Conservation (phyloP, 2,888 invertebrate species). For the Eupithecia vulgata region DNA sequence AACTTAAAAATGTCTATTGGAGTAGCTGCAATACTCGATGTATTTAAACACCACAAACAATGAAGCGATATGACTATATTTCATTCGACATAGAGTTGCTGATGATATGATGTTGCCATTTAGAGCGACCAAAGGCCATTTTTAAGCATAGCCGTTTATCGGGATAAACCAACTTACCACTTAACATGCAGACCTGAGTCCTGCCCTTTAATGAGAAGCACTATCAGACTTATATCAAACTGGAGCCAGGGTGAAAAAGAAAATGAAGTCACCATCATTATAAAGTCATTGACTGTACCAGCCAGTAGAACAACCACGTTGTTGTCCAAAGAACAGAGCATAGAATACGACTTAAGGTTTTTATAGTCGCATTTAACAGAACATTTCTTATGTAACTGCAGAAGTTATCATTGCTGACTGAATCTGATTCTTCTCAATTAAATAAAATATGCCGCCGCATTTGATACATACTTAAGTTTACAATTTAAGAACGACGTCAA, state of each 20-base stretch:
- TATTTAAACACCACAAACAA: background rate
- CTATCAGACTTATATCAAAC: background rate
- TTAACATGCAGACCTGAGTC: background rate
- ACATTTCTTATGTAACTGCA: background rate
- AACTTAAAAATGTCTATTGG: background rate
- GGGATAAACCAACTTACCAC: background rate
- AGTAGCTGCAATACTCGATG: background rate
- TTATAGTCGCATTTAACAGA: background rate
- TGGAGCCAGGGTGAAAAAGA: background rate
- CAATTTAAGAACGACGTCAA: background rate
- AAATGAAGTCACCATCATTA: background rate
- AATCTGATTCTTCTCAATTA: background rate
- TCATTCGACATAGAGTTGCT: background rate
- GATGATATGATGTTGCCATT: background rate
- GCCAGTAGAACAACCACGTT: background rate
- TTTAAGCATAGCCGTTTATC: background rate
- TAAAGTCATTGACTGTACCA: background rate
- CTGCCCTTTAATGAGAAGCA: background rate
- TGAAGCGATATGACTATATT: background rate
- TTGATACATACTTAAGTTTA: background rate
- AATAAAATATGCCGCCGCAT: background rate
- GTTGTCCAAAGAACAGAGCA: background rate
- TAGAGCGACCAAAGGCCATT: background rate
- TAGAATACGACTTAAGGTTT: background rate
- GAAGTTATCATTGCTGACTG: background rate